Evolutionary conservation across 2,888 invertebrate genomes (phyloP), one percentile per base, ranked within the genome.

Genomic region (Pristionchus japonicus): DNA sequence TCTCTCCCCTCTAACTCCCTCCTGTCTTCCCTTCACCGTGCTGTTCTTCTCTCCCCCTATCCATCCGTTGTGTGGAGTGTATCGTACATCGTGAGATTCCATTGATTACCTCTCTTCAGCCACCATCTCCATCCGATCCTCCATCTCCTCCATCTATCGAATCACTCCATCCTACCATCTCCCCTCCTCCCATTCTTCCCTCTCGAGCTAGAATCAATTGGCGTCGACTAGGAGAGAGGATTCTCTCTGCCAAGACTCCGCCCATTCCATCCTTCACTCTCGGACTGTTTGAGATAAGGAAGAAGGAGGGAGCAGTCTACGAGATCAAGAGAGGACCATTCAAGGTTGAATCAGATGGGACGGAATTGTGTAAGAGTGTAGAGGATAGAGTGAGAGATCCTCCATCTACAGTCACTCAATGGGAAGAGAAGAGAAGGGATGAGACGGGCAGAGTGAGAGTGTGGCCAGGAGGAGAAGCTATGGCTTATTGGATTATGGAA

Each of bases 371-470:
- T 23, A 83, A 34, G 52, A 83, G 82, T 83, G 82, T 64, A 7
- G 61, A 85, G 64, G 85, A 85, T 37, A 57, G 85, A 85, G 77
- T 77, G n/a, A 70, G 37, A 34, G 23, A 37, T 23, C 37, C 3
- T 37, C 70, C 70, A 70, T 70, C 40, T 70, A 70, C 37, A 1
- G 17, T 37, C 34, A 37, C 37, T 23, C 27, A 49, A 31, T 40
- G 37, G 43, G 61, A 40, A n/a, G 83, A 23, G 20, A 64, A 64
- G 61, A 85, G 61, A 64, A 91, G 91, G 43, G 92, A 92, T 61
- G 91, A 92, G 86, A 92, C 92, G 31, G 92, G 92, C 47, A 92
- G 91, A 86, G 89, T 90, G 34, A 83, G 90, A 47, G 87, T 91
- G 23, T 92, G 92, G 92, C 90, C 91, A 15, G 92, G 91, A 40